A percentile compares a stretch with the other conserved stretches of the same genome.
Evolutionary conservation across 2,797 vertebrate genomes (phyloP).

Genomic region (Rhadinocentrus ornatus): DNA sequence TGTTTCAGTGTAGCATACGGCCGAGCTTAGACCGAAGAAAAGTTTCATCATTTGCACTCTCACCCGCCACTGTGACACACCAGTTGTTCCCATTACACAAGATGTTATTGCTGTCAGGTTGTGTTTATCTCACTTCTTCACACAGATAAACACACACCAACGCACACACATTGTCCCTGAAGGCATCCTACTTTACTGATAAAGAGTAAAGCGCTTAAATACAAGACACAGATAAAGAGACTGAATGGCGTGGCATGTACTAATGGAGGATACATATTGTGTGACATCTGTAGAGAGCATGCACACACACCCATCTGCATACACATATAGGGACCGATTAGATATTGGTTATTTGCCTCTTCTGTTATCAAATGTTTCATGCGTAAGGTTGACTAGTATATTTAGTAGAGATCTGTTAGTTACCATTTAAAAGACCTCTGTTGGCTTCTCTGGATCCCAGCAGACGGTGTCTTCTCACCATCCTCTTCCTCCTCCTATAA

Average conservation of each 20-base stretch:
- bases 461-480: too few species aligned
- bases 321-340: too few species aligned
- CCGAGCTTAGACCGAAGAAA: background rate
- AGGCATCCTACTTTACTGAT: background rate
- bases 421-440: too few species aligned
- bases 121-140: background rate
- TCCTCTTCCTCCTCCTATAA: too few species aligned
- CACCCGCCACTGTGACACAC: background rate
- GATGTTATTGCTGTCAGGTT: conserved; percentile 1
- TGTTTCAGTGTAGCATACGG: background rate
- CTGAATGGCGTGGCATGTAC: background rate
- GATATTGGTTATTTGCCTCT: too few species aligned
- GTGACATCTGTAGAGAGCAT: background rate
- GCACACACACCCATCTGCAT: background rate
- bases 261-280: background rate
- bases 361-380: too few species aligned
- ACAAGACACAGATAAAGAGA: background rate
- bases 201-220: background rate
- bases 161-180: background rate
- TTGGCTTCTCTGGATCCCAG: too few species aligned
- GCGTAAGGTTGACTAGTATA: too few species aligned
- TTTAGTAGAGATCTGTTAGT: too few species aligned
- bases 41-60: background rate
- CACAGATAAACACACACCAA: background rate
- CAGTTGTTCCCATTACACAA: background rate